Evolutionary conservation across 2,113 vertebrate species (phyloP).

Genomic region (Solea senegalensis): DNA sequence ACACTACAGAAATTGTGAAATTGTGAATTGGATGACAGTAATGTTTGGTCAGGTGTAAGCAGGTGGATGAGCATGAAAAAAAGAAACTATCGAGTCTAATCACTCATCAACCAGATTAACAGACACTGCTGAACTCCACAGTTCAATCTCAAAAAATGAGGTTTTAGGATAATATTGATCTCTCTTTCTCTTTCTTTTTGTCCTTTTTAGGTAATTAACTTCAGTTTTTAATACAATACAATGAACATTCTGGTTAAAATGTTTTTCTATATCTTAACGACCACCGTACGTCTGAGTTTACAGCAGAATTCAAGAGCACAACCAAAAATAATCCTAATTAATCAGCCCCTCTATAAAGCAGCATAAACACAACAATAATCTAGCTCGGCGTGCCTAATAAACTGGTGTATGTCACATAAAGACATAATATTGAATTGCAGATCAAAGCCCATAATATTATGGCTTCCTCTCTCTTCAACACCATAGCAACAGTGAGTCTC

Average conservation of each 20-base stretch:
- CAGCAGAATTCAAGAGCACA: background rate
- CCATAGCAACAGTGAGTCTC: conserved; percentile 78
- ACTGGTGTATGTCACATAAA: conserved; percentile 32
- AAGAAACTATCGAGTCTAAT: conserved; percentile 64
- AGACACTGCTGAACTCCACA: conserved; percentile 5
- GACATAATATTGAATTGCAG: conserved; percentile 41
- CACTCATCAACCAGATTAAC: conserved; percentile 51
- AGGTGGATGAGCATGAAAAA: conserved; percentile 66
- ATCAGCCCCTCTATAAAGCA: background rate
- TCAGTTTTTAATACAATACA: too few relatives aligned
- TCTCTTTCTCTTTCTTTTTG: too few relatives aligned
- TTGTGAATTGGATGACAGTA: conserved; percentile 20
- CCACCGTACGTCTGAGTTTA: background rate
- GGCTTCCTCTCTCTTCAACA: conserved; percentile 50
- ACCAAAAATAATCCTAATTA: background rate
- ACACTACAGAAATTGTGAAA: background rate
- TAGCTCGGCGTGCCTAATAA: background rate
- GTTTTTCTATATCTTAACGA: background rate
- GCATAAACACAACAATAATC: background rate
- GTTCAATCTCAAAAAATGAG: conserved; percentile 33
- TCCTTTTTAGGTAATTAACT: too few relatives aligned
- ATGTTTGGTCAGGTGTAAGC: conserved; percentile 48
- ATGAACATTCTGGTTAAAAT: too few relatives aligned
- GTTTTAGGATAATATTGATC: conserved; percentile 6
- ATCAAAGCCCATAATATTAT: conserved; percentile 57